Evolutionary conservation across 2,888 invertebrate species (phyloP).

Genomic region (Exephanes ischioxanthus): DNA sequence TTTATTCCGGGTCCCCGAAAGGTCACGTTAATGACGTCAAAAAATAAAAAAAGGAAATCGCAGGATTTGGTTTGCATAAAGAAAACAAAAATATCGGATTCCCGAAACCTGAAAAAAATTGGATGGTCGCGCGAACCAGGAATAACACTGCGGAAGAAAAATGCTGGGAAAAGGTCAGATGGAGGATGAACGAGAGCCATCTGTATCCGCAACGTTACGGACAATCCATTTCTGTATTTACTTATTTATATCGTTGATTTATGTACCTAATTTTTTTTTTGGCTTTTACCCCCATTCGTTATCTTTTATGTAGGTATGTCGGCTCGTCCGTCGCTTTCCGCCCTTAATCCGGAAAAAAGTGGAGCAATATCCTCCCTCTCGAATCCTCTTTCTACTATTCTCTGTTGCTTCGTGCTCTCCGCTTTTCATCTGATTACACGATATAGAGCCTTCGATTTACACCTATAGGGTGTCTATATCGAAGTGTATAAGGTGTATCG

Average conservation of each 20-base stretch:
- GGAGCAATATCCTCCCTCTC: slow-evolving; percentile 13
- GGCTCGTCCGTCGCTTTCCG: background rate
- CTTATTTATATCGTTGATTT: slow-evolving; percentile 9
- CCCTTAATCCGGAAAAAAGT: slow-evolving; percentile 15
- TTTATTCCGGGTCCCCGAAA: no score
- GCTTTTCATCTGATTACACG: slow-evolving; percentile 2
- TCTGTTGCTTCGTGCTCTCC: background rate
- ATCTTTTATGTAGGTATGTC: background rate
- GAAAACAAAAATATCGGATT: no score
- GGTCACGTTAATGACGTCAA: no score
- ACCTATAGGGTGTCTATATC: background rate
- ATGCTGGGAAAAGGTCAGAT: background rate
- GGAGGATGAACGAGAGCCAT: background rate
- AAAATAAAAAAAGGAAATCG: no score
- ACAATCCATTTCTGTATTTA: background rate
- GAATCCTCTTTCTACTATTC: background rate
- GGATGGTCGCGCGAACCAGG: background rate
- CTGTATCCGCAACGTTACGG: background rate
- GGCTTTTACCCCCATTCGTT: background rate
- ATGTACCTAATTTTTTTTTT: background rate
- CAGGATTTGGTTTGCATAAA: no score
- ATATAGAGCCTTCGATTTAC: background rate
- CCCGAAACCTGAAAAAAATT: background rate
- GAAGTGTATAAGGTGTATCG: background rate
- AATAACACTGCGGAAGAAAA: background rate